Evolutionary conservation across 2,797 vertebrate genomes (phyloP).

Genomic region (Borostomias antarcticus): DNA sequence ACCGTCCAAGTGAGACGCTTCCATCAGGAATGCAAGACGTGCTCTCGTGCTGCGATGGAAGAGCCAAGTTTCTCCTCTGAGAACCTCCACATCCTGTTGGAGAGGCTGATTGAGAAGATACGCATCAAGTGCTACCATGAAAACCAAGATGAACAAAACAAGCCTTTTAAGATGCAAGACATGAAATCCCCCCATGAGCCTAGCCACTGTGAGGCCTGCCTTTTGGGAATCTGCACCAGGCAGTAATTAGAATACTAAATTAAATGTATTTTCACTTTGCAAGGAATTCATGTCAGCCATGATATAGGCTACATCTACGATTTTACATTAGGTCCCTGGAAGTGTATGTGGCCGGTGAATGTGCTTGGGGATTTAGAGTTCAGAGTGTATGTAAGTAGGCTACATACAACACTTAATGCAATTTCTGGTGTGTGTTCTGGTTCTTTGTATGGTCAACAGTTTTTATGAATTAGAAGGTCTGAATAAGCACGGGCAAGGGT

Average conservation of each 20-base stretch:
- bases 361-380: too few relatives aligned
- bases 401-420: too few relatives aligned
- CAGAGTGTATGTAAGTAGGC: too few relatives aligned
- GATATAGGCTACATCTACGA: not conserved
- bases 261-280: too few relatives aligned
- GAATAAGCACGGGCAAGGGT: too few relatives aligned
- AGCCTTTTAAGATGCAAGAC: not conserved
- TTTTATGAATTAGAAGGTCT: too few relatives aligned
- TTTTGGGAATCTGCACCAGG: not conserved
- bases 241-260: too few relatives aligned
- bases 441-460: too few relatives aligned
- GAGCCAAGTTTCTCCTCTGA: constrained; percentile 55
- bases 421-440: too few relatives aligned
- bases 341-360: not conserved
- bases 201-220: not conserved
- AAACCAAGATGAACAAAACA: not conserved
- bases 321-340: not conserved
- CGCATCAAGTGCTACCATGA: constrained; percentile 52
- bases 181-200: not conserved
- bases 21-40: constrained; percentile 62
- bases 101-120: constrained; percentile 58
- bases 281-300: not conserved
- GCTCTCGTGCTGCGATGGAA: constrained; percentile 36
- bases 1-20: constrained; percentile 60
- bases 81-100: constrained; percentile 47